These are phyloP conservation scores for Odontesthes bonariensis DNA, from an alignment of 2,113 vertebrate species.

Conservation along the genomic window DNA sequence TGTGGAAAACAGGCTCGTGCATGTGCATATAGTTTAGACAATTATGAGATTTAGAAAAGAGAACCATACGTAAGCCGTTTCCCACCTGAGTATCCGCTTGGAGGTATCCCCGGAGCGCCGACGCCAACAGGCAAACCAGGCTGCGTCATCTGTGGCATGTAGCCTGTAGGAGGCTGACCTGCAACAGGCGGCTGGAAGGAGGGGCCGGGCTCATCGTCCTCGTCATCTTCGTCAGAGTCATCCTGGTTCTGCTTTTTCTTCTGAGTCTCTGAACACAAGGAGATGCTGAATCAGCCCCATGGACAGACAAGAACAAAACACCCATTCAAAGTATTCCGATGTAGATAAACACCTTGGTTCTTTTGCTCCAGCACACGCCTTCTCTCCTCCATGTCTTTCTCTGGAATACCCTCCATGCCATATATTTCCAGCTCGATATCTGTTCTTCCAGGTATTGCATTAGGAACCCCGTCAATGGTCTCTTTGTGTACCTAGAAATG, in stretches of 20 bases:
- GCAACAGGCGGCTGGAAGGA: slow-evolving; percentile 89
- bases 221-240: slow-evolving; percentile 91
- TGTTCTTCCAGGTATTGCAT: slow-evolving; percentile 94
- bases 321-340: rapidly evolving
- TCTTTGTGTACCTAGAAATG: slow-evolving; percentile 91
- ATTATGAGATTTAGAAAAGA: too few species aligned
- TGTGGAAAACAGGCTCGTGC: too few species aligned
- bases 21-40: too few species aligned
- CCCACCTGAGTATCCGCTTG: slow-evolving; percentile 79
- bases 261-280: slow-evolving; percentile 83
- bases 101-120: slow-evolving; percentile 88
- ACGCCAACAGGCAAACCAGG: slow-evolving; percentile 87
- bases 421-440: slow-evolving; percentile 97
- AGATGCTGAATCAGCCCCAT: background rate
- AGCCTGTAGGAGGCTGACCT: slow-evolving; percentile 87
- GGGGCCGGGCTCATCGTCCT: slow-evolving; percentile 90
- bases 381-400: slow-evolving; percentile 95
- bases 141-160: slow-evolving; percentile 90
- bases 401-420: slow-evolving; percentile 97
- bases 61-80: too few species aligned
- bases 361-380: slow-evolving; percentile 92
- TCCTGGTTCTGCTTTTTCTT: slow-evolving; percentile 94
- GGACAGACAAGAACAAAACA: background rate
- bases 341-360: slow-evolving; percentile 87
- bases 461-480: slow-evolving; percentile 95